Evolutionary conservation across 2,797 vertebrate species (phyloP).

Genomic region (Allobates femoralis): DNA sequence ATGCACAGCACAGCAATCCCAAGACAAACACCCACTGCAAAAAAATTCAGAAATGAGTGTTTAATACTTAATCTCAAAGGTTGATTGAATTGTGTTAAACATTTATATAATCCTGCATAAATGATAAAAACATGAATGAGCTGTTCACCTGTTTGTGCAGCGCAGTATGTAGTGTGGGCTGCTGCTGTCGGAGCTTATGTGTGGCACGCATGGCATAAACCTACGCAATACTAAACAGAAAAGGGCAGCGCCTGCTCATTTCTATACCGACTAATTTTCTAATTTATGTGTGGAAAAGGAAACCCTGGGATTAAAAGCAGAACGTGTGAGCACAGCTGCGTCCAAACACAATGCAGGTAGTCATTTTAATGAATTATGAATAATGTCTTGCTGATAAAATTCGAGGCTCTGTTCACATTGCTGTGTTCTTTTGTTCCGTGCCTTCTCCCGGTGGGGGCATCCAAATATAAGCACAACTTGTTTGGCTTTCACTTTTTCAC

Average conservation of each 20-base stretch:
- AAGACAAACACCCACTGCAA: constrained; percentile 54
- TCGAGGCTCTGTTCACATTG: not conserved
- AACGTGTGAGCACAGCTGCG: not conserved
- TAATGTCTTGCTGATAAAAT: constrained; percentile 4
- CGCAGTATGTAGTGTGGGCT: not conserved
- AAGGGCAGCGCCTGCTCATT: not conserved
- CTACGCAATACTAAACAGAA: constrained; percentile 10
- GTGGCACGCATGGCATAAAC: not conserved
- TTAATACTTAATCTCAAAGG: not conserved
- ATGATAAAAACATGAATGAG: not conserved
- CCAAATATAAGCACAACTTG: too few relatives aligned
- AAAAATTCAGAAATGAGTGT: not conserved
- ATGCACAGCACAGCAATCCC: constrained; percentile 40
- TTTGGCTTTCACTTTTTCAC: too few relatives aligned
- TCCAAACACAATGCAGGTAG: not conserved
- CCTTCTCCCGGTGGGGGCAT: not conserved
- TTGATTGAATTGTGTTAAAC: not conserved
- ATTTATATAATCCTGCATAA: not conserved
- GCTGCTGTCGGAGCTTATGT: not conserved
- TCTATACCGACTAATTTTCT: constrained; percentile 5
- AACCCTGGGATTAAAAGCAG: not conserved
- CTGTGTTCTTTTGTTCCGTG: not conserved
- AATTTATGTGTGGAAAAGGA: not conserved
- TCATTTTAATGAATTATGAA: not conserved
- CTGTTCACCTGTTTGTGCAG: not conserved